Base-by-base conservation (phyloP, 2,113 vertebrate species). In the Cygnus buccinator region DNA sequence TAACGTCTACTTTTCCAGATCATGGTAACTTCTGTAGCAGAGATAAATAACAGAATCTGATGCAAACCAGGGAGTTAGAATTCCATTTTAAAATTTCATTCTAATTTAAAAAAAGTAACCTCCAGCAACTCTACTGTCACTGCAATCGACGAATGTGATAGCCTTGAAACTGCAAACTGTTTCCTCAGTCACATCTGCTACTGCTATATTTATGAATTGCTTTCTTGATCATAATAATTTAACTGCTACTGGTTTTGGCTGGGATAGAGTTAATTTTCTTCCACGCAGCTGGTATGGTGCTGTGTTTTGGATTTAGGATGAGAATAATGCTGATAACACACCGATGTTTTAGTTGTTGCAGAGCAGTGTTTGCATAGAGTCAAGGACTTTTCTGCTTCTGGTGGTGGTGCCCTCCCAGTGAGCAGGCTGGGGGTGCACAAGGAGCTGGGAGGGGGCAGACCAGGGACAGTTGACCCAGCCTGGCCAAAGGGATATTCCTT, bases 71-170 rank as follows among this genome's bases (percentile, higher is more conserved):
- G 9, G 57, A 84, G 76, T 25, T 79, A 58, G 80, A 23, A n/a
- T 82, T 68, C 83, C 94, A 87, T 91, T 95, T 92, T 93, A 84
- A 95, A 68, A 84, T 92, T 82, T 48, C 67, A 87, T 46, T 43
- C 61, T 92, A 90, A 90, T 76, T 95, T 62, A 5, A 90, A 96
- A 95, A 92, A 89, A 90, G 78, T 50, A 90, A 93, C 93, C 80
- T 94, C 66, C 61, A 90, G 88, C 88, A 87, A 84, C 22, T 87
- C 62, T 71, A 63, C 73, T 90, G 93, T 72, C 90, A 81, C 66
- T 93, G 79, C 61, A 92, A 68, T 81, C 83, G 75, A 77, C 93
- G 70, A 84, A 92, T 75, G 33, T 48, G 31, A 92, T 61, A 84
- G 88, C 54, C 50, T 84, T 68, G 61, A 57, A 94, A 78, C 76